phyloP scores from a whole-genome alignment of 2,113 vertebrate genomes.

The Sylvia atricapilla region DNA sequence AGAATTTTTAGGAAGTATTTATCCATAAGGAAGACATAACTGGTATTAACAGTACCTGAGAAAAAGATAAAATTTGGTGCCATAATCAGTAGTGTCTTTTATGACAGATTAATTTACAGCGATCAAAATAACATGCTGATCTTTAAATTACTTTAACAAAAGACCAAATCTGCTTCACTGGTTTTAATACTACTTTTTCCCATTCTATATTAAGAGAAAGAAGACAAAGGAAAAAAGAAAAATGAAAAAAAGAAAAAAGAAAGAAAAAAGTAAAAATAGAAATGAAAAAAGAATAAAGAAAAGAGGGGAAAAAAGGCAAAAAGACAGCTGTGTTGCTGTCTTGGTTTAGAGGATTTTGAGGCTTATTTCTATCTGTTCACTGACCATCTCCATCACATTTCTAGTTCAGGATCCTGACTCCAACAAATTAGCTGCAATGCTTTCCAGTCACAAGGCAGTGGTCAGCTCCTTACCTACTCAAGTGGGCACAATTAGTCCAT shows the following conservation, averaged over 20 bases:
- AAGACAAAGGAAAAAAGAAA: fast-evolving
- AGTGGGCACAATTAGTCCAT: not conserved
- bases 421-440: not conserved
- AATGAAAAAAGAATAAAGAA: too few relatives aligned
- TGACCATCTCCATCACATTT: not conserved
- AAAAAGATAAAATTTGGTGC: not conserved
- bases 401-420: not conserved
- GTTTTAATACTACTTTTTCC: not conserved
- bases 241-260: too few relatives aligned
- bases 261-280: fast-evolving
- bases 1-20: not conserved
- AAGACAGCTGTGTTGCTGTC: not conserved
- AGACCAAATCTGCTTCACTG: not conserved
- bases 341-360: too few relatives aligned
- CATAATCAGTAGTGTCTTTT: not conserved
- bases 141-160: not conserved
- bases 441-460: not conserved
- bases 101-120: not conserved
- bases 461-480: not conserved
- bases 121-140: not conserved
- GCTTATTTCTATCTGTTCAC: not conserved
- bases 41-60: not conserved
- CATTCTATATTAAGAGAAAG: not conserved
- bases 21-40: not conserved
- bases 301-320: fast-evolving